Percentiles rank a stretch among this genome's conserved stretches.
These are phyloP conservation scores for Leptinotarsa peninsularis DNA, from an alignment of 2,888 invertebrate genomes.

Conservation along the genomic window DNA sequence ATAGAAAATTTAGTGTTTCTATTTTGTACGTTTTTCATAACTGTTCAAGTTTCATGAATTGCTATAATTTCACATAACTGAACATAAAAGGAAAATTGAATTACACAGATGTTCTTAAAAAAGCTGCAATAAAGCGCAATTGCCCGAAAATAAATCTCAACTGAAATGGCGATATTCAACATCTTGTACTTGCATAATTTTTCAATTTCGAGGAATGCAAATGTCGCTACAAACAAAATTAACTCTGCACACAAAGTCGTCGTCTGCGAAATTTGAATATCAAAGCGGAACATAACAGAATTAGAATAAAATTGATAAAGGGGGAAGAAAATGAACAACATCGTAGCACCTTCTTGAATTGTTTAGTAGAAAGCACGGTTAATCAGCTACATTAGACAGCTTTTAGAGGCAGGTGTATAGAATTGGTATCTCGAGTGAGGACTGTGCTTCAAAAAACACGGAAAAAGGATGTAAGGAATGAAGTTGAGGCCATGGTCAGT, in stretches of 20 bases:
- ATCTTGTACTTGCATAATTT: conserved; percentile 46
- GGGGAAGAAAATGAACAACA: conserved; percentile 43
- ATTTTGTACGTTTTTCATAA: neutral
- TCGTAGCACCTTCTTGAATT: conserved; percentile 48
- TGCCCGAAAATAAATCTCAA: conserved; percentile 30
- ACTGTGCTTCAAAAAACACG: conserved; percentile 52
- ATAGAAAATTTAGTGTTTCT: too few species aligned
- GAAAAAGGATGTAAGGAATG: conserved; percentile 31
- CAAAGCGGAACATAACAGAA: conserved; percentile 44
- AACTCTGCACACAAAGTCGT: conserved; percentile 42
- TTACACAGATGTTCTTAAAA: conserved; percentile 13
- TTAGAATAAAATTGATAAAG: conserved; percentile 57
- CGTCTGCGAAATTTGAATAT: conserved; percentile 40
- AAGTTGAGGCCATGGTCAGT: neutral
- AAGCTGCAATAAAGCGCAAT: conserved; percentile 4
- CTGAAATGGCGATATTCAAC: conserved; percentile 38
- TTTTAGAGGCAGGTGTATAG: conserved; percentile 57
- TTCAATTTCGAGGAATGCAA: conserved; percentile 41
- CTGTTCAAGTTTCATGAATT: neutral
- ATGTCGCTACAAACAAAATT: conserved; percentile 43
- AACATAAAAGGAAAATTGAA: conserved; percentile 4
- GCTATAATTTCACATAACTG: neutral
- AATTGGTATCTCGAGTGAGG: conserved; percentile 55
- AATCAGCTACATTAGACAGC: conserved; percentile 49
- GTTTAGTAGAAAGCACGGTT: conserved; percentile 47